These are phyloP conservation scores for Bovichtus diacanthus DNA, from an alignment of 2,797 vertebrate species.

Conservation along the genomic window DNA sequence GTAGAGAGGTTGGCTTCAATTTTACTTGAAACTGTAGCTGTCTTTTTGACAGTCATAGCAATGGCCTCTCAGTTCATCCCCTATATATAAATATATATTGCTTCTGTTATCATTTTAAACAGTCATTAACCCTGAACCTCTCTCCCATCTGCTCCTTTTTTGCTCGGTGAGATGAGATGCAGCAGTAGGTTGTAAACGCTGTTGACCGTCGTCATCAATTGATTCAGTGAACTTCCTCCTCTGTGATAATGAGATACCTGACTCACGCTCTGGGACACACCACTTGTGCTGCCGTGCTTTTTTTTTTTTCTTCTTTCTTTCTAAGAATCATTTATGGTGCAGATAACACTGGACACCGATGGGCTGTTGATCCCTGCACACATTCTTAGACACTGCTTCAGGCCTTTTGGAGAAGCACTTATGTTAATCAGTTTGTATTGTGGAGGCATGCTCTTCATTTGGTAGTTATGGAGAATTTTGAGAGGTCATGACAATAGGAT, in stretches of 20 bases:
- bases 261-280: conserved; percentile 41
- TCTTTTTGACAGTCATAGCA: conserved; percentile 61
- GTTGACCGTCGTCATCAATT: conserved; percentile 65
- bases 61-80: conserved; percentile 46
- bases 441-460: conserved; percentile 35
- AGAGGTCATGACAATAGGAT: conserved; percentile 7
- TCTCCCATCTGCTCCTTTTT: conserved; percentile 51
- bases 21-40: conserved; percentile 61
- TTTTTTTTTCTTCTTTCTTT: neutral
- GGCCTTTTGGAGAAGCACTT: conserved; percentile 36
- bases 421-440: conserved; percentile 30
- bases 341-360: conserved; percentile 28
- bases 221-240: conserved; percentile 71
- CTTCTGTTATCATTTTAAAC: conserved; percentile 56
- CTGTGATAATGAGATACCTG: conserved; percentile 72
- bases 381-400: conserved; percentile 39
- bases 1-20: conserved; percentile 65
- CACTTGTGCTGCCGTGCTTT: conserved; percentile 9
- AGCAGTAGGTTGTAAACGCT: conserved; percentile 58
- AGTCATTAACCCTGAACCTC: conserved; percentile 60
- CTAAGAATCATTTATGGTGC: conserved; percentile 42
- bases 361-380: conserved; percentile 19
- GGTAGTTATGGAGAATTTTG: conserved; percentile 21
- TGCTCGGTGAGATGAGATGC: conserved; percentile 41
- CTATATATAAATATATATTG: conserved; percentile 36